These are phyloP conservation scores for Festucalex cinctus DNA, from an alignment of 2,113 vertebrate species.

Conservation along the genomic window DNA sequence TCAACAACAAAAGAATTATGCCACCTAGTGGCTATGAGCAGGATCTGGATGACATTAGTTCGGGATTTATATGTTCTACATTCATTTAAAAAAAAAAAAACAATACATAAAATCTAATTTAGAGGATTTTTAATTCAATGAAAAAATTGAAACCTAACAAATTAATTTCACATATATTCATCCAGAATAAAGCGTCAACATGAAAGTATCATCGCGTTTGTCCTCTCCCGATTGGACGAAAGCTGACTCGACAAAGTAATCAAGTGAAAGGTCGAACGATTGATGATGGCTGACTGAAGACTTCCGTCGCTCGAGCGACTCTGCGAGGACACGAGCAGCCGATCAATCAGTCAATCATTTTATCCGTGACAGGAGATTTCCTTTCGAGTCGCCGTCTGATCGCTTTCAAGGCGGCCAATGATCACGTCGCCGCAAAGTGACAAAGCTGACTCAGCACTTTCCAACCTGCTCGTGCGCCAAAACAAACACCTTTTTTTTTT, in stretches of 20 bases:
- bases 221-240: constrained; percentile 7
- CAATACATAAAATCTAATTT: too few relatives aligned
- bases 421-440: constrained; percentile 30
- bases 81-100: too few relatives aligned
- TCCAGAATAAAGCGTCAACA: background rate
- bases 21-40: too few relatives aligned
- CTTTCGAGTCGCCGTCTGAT: constrained; percentile 33
- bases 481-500: constrained; percentile 26
- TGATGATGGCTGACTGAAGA: constrained; percentile 50
- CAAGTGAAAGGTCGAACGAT: constrained; percentile 45
- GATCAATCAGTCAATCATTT: constrained; percentile 53
- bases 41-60: too few relatives aligned
- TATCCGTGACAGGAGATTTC: constrained; percentile 25
- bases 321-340: constrained; percentile 19
- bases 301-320: constrained; percentile 22
- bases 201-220: background rate
- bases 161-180: background rate
- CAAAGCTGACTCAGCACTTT: constrained; percentile 43
- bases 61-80: too few relatives aligned
- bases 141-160: background rate
- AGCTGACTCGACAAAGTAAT: constrained; percentile 36
- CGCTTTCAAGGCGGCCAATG: constrained; percentile 35
- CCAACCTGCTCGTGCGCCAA: constrained; percentile 26
- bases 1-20: too few relatives aligned
- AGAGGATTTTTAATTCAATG: too few relatives aligned